Conservation (phyloP, 2,797 vertebrate species). For the Spinibarbus caldwelli region DNA sequence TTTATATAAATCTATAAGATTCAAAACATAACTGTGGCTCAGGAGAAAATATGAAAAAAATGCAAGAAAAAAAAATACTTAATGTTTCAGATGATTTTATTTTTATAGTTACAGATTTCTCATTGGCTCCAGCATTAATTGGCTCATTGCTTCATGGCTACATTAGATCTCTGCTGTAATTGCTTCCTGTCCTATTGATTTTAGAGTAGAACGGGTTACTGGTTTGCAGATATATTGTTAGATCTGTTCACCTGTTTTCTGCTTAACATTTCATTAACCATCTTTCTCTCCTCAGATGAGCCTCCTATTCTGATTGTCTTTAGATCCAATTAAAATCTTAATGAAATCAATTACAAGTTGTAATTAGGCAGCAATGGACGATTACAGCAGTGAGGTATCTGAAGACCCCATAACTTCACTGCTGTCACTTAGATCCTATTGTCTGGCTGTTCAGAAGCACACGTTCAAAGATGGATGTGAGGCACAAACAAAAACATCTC, state of each 20-base stretch:
- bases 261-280: conserved; percentile 43
- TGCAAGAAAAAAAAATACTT: not conserved
- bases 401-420: conserved; percentile 5
- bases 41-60: not conserved
- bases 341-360: conserved; percentile 70
- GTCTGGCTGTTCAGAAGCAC: not conserved
- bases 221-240: conserved; percentile 49
- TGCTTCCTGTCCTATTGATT: conserved; percentile 49
- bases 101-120: not conserved
- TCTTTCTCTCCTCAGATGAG: conserved; percentile 13
- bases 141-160: conserved; percentile 44
- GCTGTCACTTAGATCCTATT: not conserved
- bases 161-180: conserved; percentile 50
- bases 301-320: conserved; percentile 33
- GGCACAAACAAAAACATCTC: not conserved
- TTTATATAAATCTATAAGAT: not conserved
- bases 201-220: conserved; percentile 44
- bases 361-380: conserved; percentile 73
- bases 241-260: conserved; percentile 42
- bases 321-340: conserved; percentile 47
- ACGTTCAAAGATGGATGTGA: not conserved
- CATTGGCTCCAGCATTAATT: conserved; percentile 28
- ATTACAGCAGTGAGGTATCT: conserved; percentile 60
- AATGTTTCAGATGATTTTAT: not conserved
- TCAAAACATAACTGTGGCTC: too few relatives aligned